Evolutionary conservation across 1,140 invertebrate genomes (phyloP), one percentile per base, ranked within the genome.

Genomic region (Aphelenchoides avenae): DNA sequence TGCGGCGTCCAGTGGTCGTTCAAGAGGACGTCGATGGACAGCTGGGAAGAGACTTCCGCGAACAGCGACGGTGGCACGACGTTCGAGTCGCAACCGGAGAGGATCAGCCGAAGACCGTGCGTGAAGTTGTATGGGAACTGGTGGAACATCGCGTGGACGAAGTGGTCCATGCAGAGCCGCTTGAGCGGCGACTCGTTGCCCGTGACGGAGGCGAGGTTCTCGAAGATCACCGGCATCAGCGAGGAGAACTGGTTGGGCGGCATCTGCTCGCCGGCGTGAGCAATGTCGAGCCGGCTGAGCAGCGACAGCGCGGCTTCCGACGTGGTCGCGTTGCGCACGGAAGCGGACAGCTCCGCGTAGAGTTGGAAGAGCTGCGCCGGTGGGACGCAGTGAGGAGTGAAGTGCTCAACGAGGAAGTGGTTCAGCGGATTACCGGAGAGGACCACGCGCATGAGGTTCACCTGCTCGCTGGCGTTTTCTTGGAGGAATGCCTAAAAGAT

Each of bases 181-280:
- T 39, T 22, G 5, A 68, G 47, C 26, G 41, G 9, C 22, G 34
- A 49, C n/a, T n/a, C n/a, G 2, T 2, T 18, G 5, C 27, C 37
- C 5, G 65, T 37, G 22, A 50, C 60, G 26, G 65, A 65, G 11
- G 43, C 52, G 27, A 66, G 31, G 30, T 66, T 66, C 31, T 66
- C 65, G 36, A 64, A 66, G 47, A 68, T 66, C 18, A 66, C 63
- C 2, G 64, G 65, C 29, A 68, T 42, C 39, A 66, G 42, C 6
- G 59, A 26, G 7, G 39, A 36, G 50, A 66, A 67, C 5, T 68
- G 64, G 42, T 66, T 54, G 7, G 65, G 29, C 11, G 63, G 64
- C 22, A 66, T 26, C 3, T 52, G 37, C 29, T 51, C 39, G 4
- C 59, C 63, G 18, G 64, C 57, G 33, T 62, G 33, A 11, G 53